Evolutionary conservation across 1,140 invertebrate species (phyloP).

Genomic region (Ceratina japonica): DNA sequence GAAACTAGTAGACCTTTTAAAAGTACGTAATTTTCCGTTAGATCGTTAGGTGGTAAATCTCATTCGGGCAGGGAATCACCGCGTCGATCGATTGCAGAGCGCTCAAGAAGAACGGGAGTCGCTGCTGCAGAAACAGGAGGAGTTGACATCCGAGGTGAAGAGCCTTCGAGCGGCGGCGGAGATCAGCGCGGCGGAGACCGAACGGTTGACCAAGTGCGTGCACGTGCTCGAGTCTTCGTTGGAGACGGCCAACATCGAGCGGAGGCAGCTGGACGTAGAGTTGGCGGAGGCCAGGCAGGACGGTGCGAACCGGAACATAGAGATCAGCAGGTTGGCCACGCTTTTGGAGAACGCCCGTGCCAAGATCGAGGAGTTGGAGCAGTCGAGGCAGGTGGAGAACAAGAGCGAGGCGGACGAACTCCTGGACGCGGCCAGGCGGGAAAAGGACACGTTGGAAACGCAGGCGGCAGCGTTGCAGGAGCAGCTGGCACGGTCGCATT

Average conservation of each 20-base stretch:
- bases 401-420: conserved; percentile 83
- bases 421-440: conserved; percentile 84
- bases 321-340: conserved; percentile 87
- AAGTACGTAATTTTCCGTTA: conserved; percentile 77
- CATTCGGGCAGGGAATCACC: background rate
- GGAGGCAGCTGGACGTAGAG: conserved; percentile 86
- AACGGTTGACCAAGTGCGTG: conserved; percentile 84
- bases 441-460: conserved; percentile 85
- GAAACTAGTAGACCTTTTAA: conserved; percentile 91
- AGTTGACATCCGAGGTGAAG: conserved; percentile 85
- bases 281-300: conserved; percentile 84
- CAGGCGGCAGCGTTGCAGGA: conserved; percentile 88
- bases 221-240: conserved; percentile 85
- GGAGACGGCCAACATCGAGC: conserved; percentile 86
- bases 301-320: conserved; percentile 82
- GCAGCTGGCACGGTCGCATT: conserved; percentile 86
- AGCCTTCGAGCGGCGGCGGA: conserved; percentile 77
- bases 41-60: background rate
- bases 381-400: conserved; percentile 73
- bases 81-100: conserved; percentile 76
- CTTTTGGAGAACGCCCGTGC: conserved; percentile 90
- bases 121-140: conserved; percentile 89
- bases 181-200: conserved; percentile 81
- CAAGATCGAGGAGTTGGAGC: conserved; percentile 79
- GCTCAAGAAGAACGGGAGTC: conserved; percentile 90